Conservation (phyloP, 2,113 vertebrate species). For the Murina feae region DNA sequence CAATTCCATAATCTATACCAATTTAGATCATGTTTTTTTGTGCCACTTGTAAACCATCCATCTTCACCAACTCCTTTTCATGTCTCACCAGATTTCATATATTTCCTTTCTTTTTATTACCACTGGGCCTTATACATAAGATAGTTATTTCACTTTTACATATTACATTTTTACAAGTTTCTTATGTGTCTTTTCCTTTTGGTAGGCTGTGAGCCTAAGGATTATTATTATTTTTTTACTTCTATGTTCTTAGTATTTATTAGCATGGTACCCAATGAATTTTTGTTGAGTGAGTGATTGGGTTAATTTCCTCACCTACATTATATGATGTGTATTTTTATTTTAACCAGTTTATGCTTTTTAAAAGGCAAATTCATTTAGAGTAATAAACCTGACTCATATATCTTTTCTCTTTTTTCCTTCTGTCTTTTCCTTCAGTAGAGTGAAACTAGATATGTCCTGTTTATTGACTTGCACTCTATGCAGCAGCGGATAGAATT, state of each 20-base stretch:
- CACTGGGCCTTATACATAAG: background rate
- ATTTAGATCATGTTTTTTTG: background rate
- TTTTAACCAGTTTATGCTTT: constrained; percentile 47
- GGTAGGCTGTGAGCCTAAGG: background rate
- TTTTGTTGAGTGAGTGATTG: constrained; percentile 38
- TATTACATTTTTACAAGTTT: background rate
- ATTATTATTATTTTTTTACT: background rate
- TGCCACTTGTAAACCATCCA: background rate
- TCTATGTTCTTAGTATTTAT: background rate
- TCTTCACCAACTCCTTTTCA: background rate
- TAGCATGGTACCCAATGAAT: background rate
- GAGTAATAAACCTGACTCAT: constrained; percentile 35
- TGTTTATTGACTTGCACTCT: background rate
- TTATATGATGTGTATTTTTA: constrained; percentile 41
- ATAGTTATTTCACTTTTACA: background rate
- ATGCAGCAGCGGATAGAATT: background rate
- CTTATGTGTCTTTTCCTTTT: background rate
- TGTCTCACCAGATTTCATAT: background rate
- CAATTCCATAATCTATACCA: background rate
- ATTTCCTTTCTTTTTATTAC: background rate
- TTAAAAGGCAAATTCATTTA: constrained; percentile 49
- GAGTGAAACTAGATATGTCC: background rate
- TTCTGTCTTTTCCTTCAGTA: background rate
- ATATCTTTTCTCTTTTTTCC: background rate
- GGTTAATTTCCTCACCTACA: constrained; percentile 28